Base-by-base conservation (phyloP, 1,140 invertebrate genomes). In the Atta colombica region DNA sequence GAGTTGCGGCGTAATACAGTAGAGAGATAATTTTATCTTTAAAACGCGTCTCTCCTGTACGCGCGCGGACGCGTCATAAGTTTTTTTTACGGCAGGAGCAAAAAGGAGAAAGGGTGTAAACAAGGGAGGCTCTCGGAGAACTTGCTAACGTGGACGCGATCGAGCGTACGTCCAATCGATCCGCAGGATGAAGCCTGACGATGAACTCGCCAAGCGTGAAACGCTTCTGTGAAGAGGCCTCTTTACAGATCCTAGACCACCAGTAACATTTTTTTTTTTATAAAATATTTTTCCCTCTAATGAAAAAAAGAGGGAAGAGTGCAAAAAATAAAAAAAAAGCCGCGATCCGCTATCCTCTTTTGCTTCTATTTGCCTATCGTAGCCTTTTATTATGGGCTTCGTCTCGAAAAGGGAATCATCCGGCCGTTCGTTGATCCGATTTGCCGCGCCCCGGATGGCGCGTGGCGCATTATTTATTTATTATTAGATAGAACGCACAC, bases 381-480 rank as follows among this genome's bases (percentile, higher is more conserved):
- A 18, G 55, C 80, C 45, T 65, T 85, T 85, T 85, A 85, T 85
- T 85, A 85, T 78, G 74, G 82, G 63, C 75, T 77, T 45, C 61
- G 82, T 60, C n/a, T 51, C 80, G 80, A 75, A 78, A 85, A 85
- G 74, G 82, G 82, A 77, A 14, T 61, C 82, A 85, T 65, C 49
- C 72, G 60, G 75, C 82, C 82, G 82, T 85, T 78, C 82, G 74
- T 77, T 85, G 74, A 85, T 85, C 60, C 74, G 74, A 85, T 85
- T 85, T 85, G 61, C 49, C 82, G 71, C 49, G 74, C 75, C 74
- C 63, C 49, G 82, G 53, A 66, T 85, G 75, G 55, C 74, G 72
- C 74, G 80, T 84, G 80, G 80, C 80, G 82, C 82, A 85, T 85
- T 85, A 85, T 85, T 85, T 85, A 85, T 85, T 85, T 85, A 85